phyloP scores from a whole-genome alignment of 1,140 invertebrate genomes.

The Drosophila quadrilineata region DNA sequence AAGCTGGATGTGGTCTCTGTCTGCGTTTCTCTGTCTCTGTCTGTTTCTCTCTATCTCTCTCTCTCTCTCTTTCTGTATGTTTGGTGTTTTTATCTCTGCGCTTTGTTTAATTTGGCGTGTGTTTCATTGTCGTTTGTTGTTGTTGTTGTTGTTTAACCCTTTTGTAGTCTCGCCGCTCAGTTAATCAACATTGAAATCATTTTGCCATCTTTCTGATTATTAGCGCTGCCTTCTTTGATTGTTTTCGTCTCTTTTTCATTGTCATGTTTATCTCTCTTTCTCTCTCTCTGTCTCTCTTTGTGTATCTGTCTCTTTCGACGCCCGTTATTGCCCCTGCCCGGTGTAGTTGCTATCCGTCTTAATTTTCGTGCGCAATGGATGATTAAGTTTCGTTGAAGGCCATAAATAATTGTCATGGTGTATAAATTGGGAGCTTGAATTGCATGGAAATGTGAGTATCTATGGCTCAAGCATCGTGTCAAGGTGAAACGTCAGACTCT shows the following conservation, averaged over 20 bases:
- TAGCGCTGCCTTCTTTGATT: constrained; percentile 51
- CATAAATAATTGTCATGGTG: constrained; percentile 63
- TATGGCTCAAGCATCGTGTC: background rate
- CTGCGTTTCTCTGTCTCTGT: background rate
- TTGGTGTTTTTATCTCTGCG: constrained; percentile 46
- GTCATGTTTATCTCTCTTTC: constrained; percentile 10
- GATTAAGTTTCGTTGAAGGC: constrained; percentile 61
- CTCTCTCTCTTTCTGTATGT: constrained; percentile 5
- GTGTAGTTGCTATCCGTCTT: constrained; percentile 22
- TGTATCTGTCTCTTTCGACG: constrained; percentile 2
- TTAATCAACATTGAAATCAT: constrained; percentile 77
- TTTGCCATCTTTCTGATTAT: constrained; percentile 74
- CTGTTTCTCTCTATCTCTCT: constrained; percentile 18
- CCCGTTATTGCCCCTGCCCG: background rate
- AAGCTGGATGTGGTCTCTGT: constrained; percentile 30
- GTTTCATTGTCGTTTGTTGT: constrained; percentile 25
- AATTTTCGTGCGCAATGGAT: constrained; percentile 43
- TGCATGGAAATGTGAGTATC: constrained; percentile 10
- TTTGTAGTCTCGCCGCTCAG: constrained; percentile 69
- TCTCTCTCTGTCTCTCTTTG: background rate
- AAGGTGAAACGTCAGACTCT: background rate
- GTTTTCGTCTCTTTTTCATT: constrained; percentile 18
- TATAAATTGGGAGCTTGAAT: constrained; percentile 53
- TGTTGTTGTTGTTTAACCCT: constrained; percentile 48
- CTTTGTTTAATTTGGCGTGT: constrained; percentile 71